Evolutionary conservation across 1,140 invertebrate species (phyloP), one percentile per base, ranked within the genome.

Genomic region (Cotesia chilonis): DNA sequence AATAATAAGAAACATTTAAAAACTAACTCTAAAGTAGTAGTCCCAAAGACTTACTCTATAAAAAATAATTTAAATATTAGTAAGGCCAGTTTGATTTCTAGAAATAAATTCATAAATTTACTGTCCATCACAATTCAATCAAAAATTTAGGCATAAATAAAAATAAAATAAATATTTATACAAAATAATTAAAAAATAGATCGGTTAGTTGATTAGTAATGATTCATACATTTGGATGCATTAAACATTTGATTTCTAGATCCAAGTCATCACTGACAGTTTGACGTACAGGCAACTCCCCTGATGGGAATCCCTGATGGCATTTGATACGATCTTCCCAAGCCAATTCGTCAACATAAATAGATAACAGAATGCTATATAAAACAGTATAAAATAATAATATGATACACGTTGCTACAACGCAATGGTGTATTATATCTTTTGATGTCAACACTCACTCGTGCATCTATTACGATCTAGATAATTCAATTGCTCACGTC

Each of bases 291-390:
- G 7, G 4, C 17, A 7, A 59, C 17, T 59, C 20, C 57, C 17
- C 57, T 47, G 41, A 52, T 47, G 6, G 64, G 59, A 36, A 55
- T 74, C 74, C 12, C 54, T 52, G 67, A 28, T 51, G 68, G 67
- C 41, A 66, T 37, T 54, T 68, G 75, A 81, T 82, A 77, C 14
- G 41, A 76, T 80, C 76, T 63, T 47, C 36, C 14, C 63, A 28
- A 59, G 71, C 66, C 73, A 78, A 78, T 83, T 83, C 80, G 80
- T 80, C 78, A 78, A 75, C 74, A 75, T 54, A 74, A 80, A 79
- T 75, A 66, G 76, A 80, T 78, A 80, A 77, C 74, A 63, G 69
- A 70, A 76, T 70, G 38, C 59, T 28, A 74, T 74, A 68, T 65
- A 51, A 74, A 61, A 61, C 52, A 38, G 54, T 55, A 74, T 75